phyloP scores from a whole-genome alignment of 2,113 vertebrate genomes.

The Jaculus jaculus region DNA sequence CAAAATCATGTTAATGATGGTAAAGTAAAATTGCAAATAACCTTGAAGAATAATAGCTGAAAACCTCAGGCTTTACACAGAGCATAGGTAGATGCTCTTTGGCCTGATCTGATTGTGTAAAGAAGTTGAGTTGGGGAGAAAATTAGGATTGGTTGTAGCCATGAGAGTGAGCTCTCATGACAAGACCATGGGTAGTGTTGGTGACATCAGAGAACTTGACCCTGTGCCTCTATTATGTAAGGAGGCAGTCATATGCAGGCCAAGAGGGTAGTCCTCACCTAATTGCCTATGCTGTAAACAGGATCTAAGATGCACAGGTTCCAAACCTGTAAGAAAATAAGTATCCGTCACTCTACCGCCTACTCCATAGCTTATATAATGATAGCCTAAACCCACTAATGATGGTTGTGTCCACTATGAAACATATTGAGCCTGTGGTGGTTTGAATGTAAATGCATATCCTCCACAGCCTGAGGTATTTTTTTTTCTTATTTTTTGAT shows the following conservation, averaged over 20 bases:
- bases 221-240: too few relatives aligned
- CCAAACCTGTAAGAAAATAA: background rate
- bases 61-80: background rate
- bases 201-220: background rate
- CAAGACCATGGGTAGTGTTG: background rate
- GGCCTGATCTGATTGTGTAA: background rate
- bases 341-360: background rate
- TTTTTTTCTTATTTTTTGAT: too few relatives aligned
- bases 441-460: too few relatives aligned
- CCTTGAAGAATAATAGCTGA: background rate
- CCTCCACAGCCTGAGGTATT: too few relatives aligned
- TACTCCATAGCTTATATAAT: background rate
- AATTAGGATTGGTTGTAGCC: background rate
- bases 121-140: background rate
- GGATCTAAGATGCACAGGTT: background rate
- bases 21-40: background rate
- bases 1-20: background rate
- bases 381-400: background rate
- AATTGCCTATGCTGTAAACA: background rate
- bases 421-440: too few relatives aligned
- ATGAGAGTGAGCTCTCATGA: rapidly evolving
- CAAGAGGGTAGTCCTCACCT: background rate
- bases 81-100: rapidly evolving
- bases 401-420: background rate
- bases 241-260: rapidly evolving